Percentiles rank a stretch among this genome's conserved stretches.
Conservation (phyloP, 2,797 vertebrate genomes). For the Coranthus polyacanthus region DNA sequence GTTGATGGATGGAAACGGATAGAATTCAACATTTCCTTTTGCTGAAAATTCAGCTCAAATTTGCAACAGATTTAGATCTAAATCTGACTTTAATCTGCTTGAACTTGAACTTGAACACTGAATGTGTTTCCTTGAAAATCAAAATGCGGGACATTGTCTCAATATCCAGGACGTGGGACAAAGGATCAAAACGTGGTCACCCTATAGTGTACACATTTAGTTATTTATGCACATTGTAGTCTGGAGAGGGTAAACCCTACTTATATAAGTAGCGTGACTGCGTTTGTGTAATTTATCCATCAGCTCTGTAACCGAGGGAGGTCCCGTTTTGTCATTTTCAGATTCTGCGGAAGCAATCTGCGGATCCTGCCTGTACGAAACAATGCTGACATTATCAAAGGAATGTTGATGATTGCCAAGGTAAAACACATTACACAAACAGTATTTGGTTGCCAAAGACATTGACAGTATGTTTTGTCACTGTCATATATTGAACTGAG, state of each 20-base stretch:
- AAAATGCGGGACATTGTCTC: no score
- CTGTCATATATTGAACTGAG: constrained; percentile 18
- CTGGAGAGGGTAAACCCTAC: background rate
- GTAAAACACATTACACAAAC: constrained; percentile 75
- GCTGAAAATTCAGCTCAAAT: no score
- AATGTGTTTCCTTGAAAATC: no score
- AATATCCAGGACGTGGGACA: no score
- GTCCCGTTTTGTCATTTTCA: constrained; percentile 59
- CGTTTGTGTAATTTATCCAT: background rate
- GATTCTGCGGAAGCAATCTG: constrained; percentile 92
- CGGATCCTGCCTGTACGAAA: constrained; percentile 90
- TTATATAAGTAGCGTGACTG: background rate
- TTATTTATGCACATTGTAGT: background rate
- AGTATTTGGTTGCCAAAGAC: background rate
- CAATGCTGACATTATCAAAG: constrained; percentile 85
- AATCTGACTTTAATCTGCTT: no score
- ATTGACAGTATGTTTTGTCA: background rate
- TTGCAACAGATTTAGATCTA: no score
- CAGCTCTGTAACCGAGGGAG: background rate
- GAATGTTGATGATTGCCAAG: constrained; percentile 93
- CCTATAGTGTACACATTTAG: no score
- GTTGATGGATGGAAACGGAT: no score
- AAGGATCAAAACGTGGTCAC: no score
- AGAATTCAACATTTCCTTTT: no score
- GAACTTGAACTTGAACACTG: no score